phyloP scores from a whole-genome alignment of 2,113 vertebrate species.

The Podarcis muralis region DNA sequence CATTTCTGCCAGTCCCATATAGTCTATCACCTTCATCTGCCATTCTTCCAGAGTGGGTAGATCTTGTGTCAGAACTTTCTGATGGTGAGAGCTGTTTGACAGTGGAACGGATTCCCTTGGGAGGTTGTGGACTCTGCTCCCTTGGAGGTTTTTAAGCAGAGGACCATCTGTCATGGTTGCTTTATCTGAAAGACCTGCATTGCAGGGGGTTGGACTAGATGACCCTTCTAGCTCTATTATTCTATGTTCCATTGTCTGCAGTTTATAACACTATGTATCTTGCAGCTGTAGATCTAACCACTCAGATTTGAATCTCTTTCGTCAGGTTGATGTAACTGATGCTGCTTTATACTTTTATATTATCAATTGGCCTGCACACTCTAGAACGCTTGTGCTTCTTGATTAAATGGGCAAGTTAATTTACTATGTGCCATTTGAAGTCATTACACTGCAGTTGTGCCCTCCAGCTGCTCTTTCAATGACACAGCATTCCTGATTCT shows the following conservation, averaged over 20 bases:
- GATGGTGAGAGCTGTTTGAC: no score
- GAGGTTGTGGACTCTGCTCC: no score
- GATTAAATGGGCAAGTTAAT: constrained; percentile 21
- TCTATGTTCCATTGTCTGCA: background rate
- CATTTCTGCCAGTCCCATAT: no score
- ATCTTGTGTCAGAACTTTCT: no score
- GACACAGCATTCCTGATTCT: background rate
- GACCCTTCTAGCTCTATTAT: background rate
- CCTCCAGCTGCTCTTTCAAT: constrained; percentile 5
- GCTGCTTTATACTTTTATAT: background rate
- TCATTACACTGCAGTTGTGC: constrained; percentile 13
- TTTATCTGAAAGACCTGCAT: no score
- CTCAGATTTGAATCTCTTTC: background rate
- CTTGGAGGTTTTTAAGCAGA: no score
- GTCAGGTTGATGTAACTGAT: background rate
- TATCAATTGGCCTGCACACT: background rate
- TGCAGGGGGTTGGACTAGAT: no score
- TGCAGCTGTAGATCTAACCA: background rate
- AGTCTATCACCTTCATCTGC: no score
- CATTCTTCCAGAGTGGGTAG: no score
- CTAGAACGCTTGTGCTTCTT: background rate
- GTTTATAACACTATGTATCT: background rate
- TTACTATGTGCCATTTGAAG: constrained; percentile 20
- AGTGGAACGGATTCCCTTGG: no score
- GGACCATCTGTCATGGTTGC: no score